Evolutionary conservation across 2,113 vertebrate genomes (phyloP).

Genomic region (Willisornis vidua): DNA sequence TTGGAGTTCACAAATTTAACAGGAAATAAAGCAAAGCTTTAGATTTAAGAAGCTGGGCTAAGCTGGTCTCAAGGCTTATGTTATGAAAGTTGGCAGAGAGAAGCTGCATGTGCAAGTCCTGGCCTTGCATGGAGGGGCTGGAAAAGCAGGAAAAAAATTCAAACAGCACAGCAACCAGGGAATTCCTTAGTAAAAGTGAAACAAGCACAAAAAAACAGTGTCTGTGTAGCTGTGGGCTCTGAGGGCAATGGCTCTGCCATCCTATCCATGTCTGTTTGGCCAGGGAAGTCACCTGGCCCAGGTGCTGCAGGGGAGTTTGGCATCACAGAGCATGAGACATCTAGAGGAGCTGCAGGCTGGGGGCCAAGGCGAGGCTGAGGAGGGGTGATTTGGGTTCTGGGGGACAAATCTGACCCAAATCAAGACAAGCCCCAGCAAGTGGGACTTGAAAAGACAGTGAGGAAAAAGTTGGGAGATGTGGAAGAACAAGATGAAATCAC

Average conservation of each 20-base stretch:
- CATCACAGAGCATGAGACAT: background rate
- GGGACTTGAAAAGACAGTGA: background rate
- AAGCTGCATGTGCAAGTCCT: background rate
- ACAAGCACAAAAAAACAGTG: background rate
- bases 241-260: background rate
- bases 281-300: background rate
- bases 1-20: background rate
- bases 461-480: background rate
- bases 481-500: background rate
- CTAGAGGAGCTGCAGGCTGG: background rate
- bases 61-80: background rate
- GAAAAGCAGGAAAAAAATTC: background rate
- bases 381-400: background rate
- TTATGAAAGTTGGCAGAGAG: background rate
- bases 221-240: accelerated
- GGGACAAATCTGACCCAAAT: background rate
- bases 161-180: background rate
- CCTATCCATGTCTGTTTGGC: background rate
- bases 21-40: background rate
- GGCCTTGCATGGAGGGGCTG: background rate
- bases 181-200: background rate
- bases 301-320: background rate
- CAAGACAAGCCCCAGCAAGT: background rate
- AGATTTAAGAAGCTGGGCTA: background rate
- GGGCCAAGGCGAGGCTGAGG: background rate